phyloP scores from a whole-genome alignment of 2,113 vertebrate genomes.

The Agelaius tricolor region DNA sequence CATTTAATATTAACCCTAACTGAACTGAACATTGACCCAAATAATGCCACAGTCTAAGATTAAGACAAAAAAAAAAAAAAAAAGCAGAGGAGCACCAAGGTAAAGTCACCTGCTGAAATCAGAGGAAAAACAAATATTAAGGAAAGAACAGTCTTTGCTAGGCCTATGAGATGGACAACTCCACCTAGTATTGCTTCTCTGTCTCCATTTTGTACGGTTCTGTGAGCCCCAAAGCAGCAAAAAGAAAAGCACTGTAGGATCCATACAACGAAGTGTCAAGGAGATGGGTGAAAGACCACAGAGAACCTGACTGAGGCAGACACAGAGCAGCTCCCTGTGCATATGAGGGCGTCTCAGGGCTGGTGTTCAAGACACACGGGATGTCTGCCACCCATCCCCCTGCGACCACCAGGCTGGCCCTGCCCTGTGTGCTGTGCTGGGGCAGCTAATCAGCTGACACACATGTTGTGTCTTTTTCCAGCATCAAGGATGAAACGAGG shows the following conservation, averaged over 20 bases:
- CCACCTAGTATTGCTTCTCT: neutral
- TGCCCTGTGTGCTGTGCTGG: neutral
- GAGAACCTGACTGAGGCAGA: neutral
- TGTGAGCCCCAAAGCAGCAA: neutral
- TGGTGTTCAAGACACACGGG: accelerated
- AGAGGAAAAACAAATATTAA: neutral
- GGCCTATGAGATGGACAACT: neutral
- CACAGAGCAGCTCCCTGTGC: neutral
- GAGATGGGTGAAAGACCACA: neutral
- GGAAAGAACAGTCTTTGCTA: neutral
- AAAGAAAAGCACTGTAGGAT: neutral
- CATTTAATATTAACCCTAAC: neutral
- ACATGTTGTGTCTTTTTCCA: neutral
- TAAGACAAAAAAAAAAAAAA: neutral
- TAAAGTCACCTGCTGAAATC: neutral
- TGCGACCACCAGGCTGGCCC: accelerated
- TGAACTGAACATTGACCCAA: neutral
- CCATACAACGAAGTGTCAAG: accelerated
- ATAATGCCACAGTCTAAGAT: neutral
- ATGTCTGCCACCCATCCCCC: accelerated
- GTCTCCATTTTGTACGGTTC: neutral
- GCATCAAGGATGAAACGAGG: neutral
- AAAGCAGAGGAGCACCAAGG: neutral
- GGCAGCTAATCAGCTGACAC: neutral
- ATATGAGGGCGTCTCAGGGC: accelerated